These are phyloP conservation scores for Volucella inflata DNA, from an alignment of 2,888 invertebrate species.

Conservation along the genomic window DNA sequence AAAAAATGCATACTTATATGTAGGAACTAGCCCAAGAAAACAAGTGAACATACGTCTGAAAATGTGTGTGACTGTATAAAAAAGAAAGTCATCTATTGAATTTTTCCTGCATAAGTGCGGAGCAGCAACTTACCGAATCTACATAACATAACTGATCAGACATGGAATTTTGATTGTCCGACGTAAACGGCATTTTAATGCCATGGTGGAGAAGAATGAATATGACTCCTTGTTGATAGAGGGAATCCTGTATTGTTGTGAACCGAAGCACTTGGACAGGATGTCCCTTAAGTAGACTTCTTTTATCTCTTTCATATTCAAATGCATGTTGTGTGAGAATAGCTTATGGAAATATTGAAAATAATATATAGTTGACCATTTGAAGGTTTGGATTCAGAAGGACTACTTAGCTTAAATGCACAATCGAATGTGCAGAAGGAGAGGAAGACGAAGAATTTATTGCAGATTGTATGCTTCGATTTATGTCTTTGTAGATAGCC, in stretches of 20 bases:
- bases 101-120: background rate
- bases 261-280: conserved; percentile 31
- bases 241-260: conserved; percentile 14
- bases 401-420: background rate
- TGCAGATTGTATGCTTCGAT: too few species aligned
- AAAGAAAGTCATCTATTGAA: conserved; percentile 8
- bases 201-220: background rate
- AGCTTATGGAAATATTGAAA: conserved; percentile 1
- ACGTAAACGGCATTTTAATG: conserved; percentile 16
- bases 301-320: conserved; percentile 22
- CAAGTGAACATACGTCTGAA: background rate
- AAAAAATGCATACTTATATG: too few species aligned
- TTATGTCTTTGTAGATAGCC: too few species aligned
- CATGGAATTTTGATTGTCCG: conserved; percentile 19
- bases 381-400: background rate
- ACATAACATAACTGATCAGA: background rate
- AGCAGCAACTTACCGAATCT: background rate
- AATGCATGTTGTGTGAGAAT: conserved; percentile 3
- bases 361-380: background rate
- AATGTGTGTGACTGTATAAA: background rate
- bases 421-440: background rate
- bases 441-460: too few species aligned
- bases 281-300: conserved; percentile 13
- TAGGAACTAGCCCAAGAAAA: conserved; percentile 42
- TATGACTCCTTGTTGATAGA: background rate